These are phyloP conservation scores for Gobiocypris rarus DNA, from an alignment of 2,113 vertebrate genomes.

Conservation along the genomic window DNA sequence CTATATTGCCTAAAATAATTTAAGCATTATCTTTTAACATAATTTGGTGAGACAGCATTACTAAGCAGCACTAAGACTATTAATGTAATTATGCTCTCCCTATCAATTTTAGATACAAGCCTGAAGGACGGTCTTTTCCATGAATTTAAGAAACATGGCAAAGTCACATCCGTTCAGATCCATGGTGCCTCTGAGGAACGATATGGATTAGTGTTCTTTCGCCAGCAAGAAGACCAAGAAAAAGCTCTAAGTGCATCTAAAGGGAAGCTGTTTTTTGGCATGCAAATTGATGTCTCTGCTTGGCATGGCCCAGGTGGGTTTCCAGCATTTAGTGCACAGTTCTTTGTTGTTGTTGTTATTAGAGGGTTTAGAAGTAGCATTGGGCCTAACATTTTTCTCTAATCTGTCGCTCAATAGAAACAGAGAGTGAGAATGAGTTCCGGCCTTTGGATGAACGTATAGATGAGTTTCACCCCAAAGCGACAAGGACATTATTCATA, in stretches of 20 bases:
- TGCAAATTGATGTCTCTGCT: conserved; percentile 98
- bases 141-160: conserved; percentile 99
- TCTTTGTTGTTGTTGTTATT: background rate
- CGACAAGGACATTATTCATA: conserved; percentile 96
- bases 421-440: conserved; percentile 98
- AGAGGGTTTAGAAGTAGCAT: background rate
- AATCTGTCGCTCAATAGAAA: conserved; percentile 79
- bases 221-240: conserved; percentile 98
- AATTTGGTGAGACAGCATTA: background rate
- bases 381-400: background rate
- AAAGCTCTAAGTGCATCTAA: conserved; percentile 95
- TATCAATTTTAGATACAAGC: conserved; percentile 86
- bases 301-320: conserved; percentile 95
- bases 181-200: conserved; percentile 94
- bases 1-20: background rate
- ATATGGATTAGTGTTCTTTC: conserved; percentile 97
- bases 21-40: background rate
- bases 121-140: conserved; percentile 99
- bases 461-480: conserved; percentile 98
- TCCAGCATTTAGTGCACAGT: background rate
- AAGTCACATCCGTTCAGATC: conserved; percentile 98
- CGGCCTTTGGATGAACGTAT: conserved; percentile 97
- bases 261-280: conserved; percentile 98
- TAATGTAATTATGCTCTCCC: background rate
- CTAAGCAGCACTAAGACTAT: background rate